These are phyloP conservation scores for Trachelipus rathkii DNA, from an alignment of 1,140 invertebrate species.

Conservation along the genomic window DNA sequence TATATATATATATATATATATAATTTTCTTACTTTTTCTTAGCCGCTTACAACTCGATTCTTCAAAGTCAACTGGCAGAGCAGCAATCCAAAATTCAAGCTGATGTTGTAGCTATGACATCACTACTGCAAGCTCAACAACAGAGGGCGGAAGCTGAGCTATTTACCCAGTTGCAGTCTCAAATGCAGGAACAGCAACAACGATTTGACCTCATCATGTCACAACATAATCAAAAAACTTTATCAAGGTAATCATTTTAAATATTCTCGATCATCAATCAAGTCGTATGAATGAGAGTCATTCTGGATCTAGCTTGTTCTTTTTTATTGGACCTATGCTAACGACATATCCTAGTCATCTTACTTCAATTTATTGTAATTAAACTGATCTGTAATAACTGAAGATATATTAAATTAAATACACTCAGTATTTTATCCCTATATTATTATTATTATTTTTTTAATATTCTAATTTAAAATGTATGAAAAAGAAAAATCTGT, in stretches of 20 bases:
- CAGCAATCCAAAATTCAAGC: background rate
- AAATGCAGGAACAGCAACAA: conserved; percentile 2
- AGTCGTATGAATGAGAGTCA: too few species aligned
- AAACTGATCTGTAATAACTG: too few species aligned
- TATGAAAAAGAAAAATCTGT: too few species aligned
- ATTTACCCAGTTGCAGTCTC: background rate
- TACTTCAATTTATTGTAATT: too few species aligned
- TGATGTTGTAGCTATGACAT: background rate
- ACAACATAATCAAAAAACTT: background rate
- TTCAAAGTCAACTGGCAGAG: background rate
- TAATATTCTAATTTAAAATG: too few species aligned
- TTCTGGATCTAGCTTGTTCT: too few species aligned
- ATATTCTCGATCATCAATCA: too few species aligned
- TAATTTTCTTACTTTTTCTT: background rate
- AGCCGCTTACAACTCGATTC: background rate
- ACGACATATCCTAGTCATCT: too few species aligned
- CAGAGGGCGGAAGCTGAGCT: background rate
- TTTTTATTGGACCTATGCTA: too few species aligned
- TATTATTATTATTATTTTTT: too few species aligned
- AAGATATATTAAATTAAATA: too few species aligned
- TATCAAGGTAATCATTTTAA: background rate
- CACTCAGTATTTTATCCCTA: too few species aligned
- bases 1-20: conserved; percentile 2
- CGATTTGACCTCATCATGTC: background rate
- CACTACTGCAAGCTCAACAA: background rate